A percentile compares a stretch with the other conserved stretches of the same genome.
Conservation (phyloP, 2,888 invertebrate species). For the Stictocephala bisonia region DNA sequence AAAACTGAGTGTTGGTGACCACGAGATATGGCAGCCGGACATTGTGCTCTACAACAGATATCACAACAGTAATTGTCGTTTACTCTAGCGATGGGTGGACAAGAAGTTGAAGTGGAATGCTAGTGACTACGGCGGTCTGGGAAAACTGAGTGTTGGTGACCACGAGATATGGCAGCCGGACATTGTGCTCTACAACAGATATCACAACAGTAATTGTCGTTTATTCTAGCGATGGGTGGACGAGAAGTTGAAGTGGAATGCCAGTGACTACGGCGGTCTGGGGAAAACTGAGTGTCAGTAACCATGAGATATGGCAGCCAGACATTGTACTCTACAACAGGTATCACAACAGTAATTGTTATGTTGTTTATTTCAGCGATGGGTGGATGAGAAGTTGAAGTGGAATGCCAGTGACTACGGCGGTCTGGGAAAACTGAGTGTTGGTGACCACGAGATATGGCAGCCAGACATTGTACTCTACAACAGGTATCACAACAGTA, state of each 20-base stretch:
- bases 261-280: constrained; percentile 74
- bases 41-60: constrained; percentile 77
- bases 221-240: constrained; percentile 76
- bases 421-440: constrained; percentile 70
- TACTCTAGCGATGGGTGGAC: constrained; percentile 83
- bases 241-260: constrained; percentile 78
- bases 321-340: constrained; percentile 79
- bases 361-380: too few species aligned
- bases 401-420: constrained; percentile 79
- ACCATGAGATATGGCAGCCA: constrained; percentile 83
- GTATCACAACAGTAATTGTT: too few species aligned
- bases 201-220: too few species aligned
- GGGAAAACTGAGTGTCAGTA: constrained; percentile 70
- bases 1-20: constrained; percentile 71
- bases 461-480: constrained; percentile 79
- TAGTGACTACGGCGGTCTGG: constrained; percentile 73
- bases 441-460: constrained; percentile 82
- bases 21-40: constrained; percentile 85
- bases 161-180: too few species aligned
- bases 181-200: too few species aligned
- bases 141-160: too few species aligned
- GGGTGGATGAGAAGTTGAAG: constrained; percentile 78
- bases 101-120: constrained; percentile 79
- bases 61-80: too few species aligned
- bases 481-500: too few species aligned